These are phyloP conservation scores for Dasypus novemcinctus DNA, from an alignment of 2,113 vertebrate species.

Conservation along the genomic window DNA sequence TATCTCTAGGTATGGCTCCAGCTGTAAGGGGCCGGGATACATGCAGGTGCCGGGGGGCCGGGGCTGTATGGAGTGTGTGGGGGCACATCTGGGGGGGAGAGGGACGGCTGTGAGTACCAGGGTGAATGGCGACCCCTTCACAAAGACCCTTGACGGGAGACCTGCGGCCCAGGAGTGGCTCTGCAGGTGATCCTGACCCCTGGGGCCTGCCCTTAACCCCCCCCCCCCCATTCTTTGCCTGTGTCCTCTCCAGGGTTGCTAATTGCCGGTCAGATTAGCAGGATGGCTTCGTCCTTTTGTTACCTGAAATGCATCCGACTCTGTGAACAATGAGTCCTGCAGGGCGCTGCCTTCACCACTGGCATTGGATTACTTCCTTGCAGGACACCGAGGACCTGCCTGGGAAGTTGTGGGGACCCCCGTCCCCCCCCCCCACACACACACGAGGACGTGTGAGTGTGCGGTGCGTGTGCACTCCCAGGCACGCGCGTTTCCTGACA, in stretches of 20 bases:
- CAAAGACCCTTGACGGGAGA: background rate
- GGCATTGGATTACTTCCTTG: background rate
- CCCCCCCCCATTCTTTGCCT: background rate
- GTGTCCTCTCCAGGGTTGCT: background rate
- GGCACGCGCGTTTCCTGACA: background rate
- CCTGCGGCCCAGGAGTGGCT: background rate
- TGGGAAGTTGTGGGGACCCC: too few relatives aligned
- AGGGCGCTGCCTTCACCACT: background rate
- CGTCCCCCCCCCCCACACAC: too few relatives aligned
- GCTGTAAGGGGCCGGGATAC: background rate
- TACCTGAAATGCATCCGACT: conserved; percentile 21
- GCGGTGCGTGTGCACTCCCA: background rate
- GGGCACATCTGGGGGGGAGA: background rate
- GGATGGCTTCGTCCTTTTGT: background rate
- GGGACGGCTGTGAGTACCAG: background rate
- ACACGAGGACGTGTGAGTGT: fast-evolving
- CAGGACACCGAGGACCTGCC: background rate
- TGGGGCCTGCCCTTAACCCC: background rate
- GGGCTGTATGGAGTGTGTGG: fast-evolving
- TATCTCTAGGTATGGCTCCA: background rate
- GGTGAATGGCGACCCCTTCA: background rate
- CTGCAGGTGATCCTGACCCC: fast-evolving
- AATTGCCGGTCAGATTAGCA: background rate
- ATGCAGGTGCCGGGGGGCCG: background rate
- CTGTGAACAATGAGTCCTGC: background rate